Conservation (phyloP, 2,113 vertebrate genomes). For the Acanthisitta chloris region DNA sequence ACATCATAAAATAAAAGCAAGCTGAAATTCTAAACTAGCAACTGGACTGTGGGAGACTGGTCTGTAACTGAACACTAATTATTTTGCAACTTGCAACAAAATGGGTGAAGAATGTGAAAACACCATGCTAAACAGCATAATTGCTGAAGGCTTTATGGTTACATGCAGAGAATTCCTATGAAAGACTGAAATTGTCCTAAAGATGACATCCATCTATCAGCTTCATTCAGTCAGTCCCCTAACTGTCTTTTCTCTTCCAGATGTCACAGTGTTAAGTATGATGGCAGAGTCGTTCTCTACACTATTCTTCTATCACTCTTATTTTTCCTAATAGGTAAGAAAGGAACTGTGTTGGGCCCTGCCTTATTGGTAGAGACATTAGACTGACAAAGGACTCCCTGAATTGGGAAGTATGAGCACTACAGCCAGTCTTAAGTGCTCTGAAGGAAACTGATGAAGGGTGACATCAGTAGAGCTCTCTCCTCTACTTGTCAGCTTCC, state of each 20-base stretch:
- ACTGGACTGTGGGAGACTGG: background rate
- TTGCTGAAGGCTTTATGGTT: background rate
- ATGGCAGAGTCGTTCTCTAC: background rate
- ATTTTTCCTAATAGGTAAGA: background rate
- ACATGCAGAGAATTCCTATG: background rate
- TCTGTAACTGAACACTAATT: background rate
- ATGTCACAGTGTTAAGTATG: background rate
- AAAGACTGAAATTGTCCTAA: background rate
- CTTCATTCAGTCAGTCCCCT: background rate
- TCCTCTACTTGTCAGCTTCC: background rate
- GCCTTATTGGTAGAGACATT: background rate
- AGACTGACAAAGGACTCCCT: background rate
- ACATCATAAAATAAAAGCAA: background rate
- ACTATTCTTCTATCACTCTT: background rate
- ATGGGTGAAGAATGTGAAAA: background rate
- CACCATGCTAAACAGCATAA: background rate
- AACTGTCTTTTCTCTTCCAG: background rate
- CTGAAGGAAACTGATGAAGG: background rate
- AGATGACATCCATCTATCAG: background rate
- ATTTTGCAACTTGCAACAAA: background rate
- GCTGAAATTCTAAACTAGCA: background rate
- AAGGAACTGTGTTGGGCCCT: background rate
- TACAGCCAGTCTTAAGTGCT: background rate
- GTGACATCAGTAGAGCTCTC: background rate
- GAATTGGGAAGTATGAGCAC: background rate